Conservation (phyloP, 2,113 vertebrate genomes). For the Quiscalus mexicanus region DNA sequence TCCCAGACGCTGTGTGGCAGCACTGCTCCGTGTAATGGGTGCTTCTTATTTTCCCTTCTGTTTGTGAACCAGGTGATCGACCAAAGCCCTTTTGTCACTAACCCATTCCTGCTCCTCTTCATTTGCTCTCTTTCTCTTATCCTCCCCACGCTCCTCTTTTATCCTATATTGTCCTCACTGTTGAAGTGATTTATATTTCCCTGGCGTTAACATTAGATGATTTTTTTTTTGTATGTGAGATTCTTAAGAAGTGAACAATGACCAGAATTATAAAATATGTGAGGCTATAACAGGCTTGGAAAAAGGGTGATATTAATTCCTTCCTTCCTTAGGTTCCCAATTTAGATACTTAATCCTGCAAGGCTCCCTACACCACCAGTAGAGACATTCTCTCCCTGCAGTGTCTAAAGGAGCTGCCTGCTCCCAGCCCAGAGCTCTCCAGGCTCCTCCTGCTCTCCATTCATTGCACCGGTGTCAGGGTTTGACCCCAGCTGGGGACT, state of each 20-base stretch:
- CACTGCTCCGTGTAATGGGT: not conserved
- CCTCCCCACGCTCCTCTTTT: not conserved
- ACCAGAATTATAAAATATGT: not conserved
- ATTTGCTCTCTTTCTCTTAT: not conserved
- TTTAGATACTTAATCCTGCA: not conserved
- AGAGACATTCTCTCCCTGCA: accelerated
- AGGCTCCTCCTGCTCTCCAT: not conserved
- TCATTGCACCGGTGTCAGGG: accelerated
- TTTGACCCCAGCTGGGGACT: not conserved
- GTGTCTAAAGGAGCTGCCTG: not conserved
- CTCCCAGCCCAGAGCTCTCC: not conserved
- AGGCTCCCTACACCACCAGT: not conserved
- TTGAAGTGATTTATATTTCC: not conserved
- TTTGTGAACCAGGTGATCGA: not conserved
- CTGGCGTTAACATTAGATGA: not conserved
- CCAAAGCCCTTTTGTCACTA: not conserved
- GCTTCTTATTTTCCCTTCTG: not conserved
- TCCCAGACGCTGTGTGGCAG: conserved; percentile 54
- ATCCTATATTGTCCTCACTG: not conserved
- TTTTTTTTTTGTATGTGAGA: not conserved
- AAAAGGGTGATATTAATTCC: not conserved
- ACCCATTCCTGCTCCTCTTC: not conserved
- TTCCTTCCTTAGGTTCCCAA: not conserved
- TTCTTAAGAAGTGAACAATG: not conserved
- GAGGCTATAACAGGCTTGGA: not conserved